A percentile compares a stretch with the other conserved stretches of the same genome.
Conservation (phyloP, 2,113 vertebrate species). For the Aspidoscelis tigris region DNA sequence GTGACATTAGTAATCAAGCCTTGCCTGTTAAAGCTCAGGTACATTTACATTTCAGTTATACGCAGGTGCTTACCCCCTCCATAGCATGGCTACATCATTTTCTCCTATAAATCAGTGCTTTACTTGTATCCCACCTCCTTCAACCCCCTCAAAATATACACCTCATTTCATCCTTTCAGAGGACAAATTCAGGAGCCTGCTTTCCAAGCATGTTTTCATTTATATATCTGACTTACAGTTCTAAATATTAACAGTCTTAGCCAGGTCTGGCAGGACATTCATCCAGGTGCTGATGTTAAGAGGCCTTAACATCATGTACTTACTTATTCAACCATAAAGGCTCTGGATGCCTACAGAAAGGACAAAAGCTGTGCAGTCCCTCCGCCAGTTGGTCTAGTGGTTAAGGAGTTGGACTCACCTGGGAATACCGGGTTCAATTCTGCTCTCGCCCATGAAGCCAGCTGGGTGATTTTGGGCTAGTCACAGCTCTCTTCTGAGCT, state of each 20-base stretch:
- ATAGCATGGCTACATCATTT: constrained; percentile 49
- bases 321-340: too few relatives aligned
- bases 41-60: constrained; percentile 63
- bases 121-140: constrained; percentile 24
- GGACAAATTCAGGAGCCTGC: neutral
- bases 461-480: too few relatives aligned
- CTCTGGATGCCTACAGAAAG: too few relatives aligned
- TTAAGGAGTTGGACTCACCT: too few relatives aligned
- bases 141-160: neutral
- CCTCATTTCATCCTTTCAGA: constrained; percentile 22
- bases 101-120: constrained; percentile 40
- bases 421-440: too few relatives aligned
- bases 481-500: too few relatives aligned
- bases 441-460: too few relatives aligned
- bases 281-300: too few relatives aligned
- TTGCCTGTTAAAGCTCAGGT: constrained; percentile 49
- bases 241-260: constrained; percentile 3
- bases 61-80: constrained; percentile 42
- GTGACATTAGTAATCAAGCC: constrained; percentile 59
- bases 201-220: neutral
- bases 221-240: neutral
- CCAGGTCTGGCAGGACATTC: neutral
- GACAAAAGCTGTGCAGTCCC: too few relatives aligned
- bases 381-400: too few relatives aligned
- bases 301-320: too few relatives aligned